phyloP scores from a whole-genome alignment of 2,113 vertebrate species.

The Gavialis gangeticus region DNA sequence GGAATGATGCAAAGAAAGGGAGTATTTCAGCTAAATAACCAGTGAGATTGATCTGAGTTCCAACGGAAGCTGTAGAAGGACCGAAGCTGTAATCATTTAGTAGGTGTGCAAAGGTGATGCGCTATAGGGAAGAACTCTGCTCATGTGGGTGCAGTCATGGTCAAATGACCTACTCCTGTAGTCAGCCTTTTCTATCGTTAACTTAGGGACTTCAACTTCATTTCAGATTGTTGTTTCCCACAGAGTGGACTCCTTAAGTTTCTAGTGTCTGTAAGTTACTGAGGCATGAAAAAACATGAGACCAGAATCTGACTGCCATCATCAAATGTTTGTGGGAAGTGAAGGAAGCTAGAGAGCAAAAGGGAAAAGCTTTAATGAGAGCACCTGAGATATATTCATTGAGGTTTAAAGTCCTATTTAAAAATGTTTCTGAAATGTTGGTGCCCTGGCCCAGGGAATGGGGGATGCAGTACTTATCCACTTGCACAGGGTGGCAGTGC shows the following conservation, averaged over 20 bases:
- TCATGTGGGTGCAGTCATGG: not conserved
- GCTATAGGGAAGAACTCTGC: not conserved
- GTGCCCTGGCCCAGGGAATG: too few relatives aligned
- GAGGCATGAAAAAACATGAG: not conserved
- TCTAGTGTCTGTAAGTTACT: not conserved
- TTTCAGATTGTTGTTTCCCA: not conserved
- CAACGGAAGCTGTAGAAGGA: not conserved
- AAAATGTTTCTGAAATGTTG: not conserved
- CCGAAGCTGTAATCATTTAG: not conserved
- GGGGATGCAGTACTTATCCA: too few relatives aligned
- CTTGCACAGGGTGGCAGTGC: too few relatives aligned
- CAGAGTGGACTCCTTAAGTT: not conserved
- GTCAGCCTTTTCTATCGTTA: not conserved
- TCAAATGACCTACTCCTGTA: not conserved
- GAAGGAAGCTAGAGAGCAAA: not conserved
- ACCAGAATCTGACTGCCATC: not conserved
- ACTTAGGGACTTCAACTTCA: not conserved
- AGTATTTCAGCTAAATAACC: not conserved
- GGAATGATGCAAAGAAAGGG: not conserved
- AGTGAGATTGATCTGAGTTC: not conserved
- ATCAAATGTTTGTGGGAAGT: not conserved
- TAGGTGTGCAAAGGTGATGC: not conserved
- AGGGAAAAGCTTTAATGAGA: not conserved
- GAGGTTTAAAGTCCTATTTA: not conserved
- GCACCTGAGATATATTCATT: not conserved